phyloP scores from a whole-genome alignment of 1,140 invertebrate genomes.

The Brachionus calyciflorus region DNA sequence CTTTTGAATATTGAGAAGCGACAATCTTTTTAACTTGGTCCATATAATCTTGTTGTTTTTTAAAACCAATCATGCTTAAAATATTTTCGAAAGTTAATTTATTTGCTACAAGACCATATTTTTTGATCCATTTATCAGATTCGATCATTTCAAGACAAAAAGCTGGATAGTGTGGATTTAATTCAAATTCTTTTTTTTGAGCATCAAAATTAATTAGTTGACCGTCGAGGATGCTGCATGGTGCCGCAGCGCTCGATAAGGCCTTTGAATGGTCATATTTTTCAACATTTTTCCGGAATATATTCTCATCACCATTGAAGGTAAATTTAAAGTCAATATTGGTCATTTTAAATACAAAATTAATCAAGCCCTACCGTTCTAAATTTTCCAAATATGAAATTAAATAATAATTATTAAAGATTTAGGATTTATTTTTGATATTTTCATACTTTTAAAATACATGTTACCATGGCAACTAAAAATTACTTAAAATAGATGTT shows the following conservation, averaged over 20 bases:
- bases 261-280: conserved; percentile 22
- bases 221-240: conserved; percentile 9
- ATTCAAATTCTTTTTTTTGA: conserved; percentile 1
- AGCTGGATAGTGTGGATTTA: not conserved
- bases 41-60: conserved; percentile 52
- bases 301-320: not conserved
- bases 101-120: conserved; percentile 56
- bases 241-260: not conserved
- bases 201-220: conserved; percentile 31
- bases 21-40: not conserved
- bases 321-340: not conserved
- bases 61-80: conserved; percentile 59
- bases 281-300: not conserved
- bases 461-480: too few species aligned
- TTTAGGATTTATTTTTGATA: too few species aligned
- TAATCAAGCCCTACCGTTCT: too few species aligned
- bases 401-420: too few species aligned
- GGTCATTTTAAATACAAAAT: too few species aligned
- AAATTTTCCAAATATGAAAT: too few species aligned
- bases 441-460: too few species aligned
- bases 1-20: conserved; percentile 34
- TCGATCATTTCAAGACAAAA: conserved; percentile 8
- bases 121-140: conserved; percentile 54
- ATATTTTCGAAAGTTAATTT: conserved; percentile 54
- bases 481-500: too few species aligned